Evolutionary conservation across 2,888 invertebrate species (phyloP), one percentile per base, ranked within the genome.

Genomic region (Steinernema scapterisci): DNA sequence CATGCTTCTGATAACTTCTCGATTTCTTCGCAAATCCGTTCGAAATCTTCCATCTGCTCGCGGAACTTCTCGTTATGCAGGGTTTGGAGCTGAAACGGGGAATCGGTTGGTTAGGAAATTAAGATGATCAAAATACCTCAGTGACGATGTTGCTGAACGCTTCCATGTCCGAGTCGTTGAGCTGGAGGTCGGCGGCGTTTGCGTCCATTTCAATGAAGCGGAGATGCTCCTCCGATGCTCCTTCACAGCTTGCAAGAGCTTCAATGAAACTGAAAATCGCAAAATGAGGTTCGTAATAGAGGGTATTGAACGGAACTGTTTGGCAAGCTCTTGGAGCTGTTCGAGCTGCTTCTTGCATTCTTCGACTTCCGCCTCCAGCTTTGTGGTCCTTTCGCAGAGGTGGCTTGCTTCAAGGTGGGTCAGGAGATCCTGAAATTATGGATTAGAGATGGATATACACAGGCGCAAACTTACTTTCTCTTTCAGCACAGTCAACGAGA

Each of bases 301-400:
- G 16, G 21, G 54, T 21, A 25, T 63, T 63, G n/a, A 63, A 31
- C 63, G 21, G 16, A 38, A 54, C 63, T 63, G 16, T 63, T 27
- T 63, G 19, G 63, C 63, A 6, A 31, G 16, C 1, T 21, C 27
- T 38, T 63, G 63, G 16, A 63, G 23, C n/a, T 63, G 27, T 1
- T 1, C 25, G 1, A 63, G 31, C 16, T 63, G 63, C 1, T 16
- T 3, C 7, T 31, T 63, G 16, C 63, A 27, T 5, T 63, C 63
- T 31, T 27, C 31, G 27, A 63, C 31, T 38, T 63, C 63, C 1
- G 13, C 38, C n/a, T 25, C 63, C 5, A 63, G 63, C 6, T 19
- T 25, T 6, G 31, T 25, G 11, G 31, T 9, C 16, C 27, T 27
- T 25, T 63, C 63, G 9, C 16, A 31, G 11, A 63, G 16, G 16